phyloP scores from a whole-genome alignment of 2,113 vertebrate genomes.

The Struthidea cinerea region DNA sequence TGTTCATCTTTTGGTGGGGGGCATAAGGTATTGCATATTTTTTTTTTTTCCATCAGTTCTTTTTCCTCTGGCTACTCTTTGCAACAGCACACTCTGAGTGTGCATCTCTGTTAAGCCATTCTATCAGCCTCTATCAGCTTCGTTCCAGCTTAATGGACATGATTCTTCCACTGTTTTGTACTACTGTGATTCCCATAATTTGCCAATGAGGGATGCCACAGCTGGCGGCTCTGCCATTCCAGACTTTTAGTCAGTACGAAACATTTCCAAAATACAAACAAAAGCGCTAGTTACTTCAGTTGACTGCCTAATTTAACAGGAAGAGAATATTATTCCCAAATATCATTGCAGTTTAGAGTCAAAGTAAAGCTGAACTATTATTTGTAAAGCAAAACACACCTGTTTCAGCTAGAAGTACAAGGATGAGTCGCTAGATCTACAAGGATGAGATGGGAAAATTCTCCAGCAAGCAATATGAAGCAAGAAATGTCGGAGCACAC shows the following conservation, averaged over 20 bases:
- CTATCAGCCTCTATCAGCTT: neutral
- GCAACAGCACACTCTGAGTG: neutral
- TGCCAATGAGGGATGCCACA: neutral
- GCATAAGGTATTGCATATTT: neutral
- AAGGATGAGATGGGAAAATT: neutral
- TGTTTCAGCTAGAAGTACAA: neutral
- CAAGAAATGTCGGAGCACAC: neutral
- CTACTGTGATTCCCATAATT: neutral
- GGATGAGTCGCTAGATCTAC: neutral
- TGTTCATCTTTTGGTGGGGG: neutral
- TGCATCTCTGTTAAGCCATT: neutral
- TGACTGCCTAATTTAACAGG: neutral
- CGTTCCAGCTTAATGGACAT: neutral
- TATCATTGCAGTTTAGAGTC: neutral
- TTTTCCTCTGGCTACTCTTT: neutral
- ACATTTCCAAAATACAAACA: neutral
- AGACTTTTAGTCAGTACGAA: neutral
- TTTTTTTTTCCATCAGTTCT: neutral
- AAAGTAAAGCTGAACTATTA: neutral
- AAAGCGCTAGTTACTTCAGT: neutral
- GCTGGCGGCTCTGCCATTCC: neutral
- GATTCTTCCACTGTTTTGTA: neutral
- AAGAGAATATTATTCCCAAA: neutral
- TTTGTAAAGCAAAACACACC: neutral
- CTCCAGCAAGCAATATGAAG: neutral